Percentiles rank a stretch among this genome's conserved stretches.
Conservation (phyloP, 2,797 vertebrate species). For the Pogonophryne albipinna region DNA sequence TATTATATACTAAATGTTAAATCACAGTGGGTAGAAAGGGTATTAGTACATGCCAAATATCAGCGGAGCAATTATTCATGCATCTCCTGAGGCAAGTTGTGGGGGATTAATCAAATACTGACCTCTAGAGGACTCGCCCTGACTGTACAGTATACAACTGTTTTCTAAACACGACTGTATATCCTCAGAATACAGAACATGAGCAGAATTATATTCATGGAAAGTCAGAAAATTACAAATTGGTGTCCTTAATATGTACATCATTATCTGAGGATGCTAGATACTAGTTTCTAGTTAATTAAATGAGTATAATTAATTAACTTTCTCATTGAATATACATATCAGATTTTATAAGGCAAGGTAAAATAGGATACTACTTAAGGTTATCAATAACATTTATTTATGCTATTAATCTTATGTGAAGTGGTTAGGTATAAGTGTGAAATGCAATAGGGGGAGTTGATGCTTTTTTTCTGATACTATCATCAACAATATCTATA, state of each 20-base stretch:
- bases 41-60: not conserved
- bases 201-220: not conserved
- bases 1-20: not conserved
- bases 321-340: not conserved
- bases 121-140: constrained; percentile 55
- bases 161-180: too few species aligned
- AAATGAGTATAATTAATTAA: not conserved
- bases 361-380: not conserved
- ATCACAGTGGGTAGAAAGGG: not conserved
- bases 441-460: not conserved
- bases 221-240: fast-evolving
- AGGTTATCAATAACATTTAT: not conserved
- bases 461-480: not conserved
- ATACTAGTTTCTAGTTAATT: not conserved
- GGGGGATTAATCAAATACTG: constrained; percentile 37
- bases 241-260: not conserved
- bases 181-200: not conserved
- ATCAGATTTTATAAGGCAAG: not conserved
- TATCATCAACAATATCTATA: not conserved
- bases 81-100: not conserved
- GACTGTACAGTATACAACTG: not conserved
- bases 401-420: not conserved
- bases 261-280: not conserved
- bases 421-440: not conserved
- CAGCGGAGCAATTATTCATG: not conserved